Base-by-base conservation (phyloP, 2,888 invertebrate species). In the Drosophila testacea region DNA sequence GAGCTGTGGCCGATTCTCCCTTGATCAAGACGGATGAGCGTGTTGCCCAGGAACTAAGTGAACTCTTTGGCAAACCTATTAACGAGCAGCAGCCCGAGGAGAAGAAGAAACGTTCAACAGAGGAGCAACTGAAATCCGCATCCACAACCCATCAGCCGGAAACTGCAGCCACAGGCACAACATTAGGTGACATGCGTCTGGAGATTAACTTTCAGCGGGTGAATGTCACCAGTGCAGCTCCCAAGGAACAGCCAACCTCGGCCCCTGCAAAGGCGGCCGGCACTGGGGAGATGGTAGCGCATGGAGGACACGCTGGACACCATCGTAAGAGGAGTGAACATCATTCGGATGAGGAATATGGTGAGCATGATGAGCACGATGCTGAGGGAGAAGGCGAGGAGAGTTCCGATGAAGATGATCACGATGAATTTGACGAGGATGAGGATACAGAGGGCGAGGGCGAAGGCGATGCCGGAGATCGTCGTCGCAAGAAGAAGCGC, bases 31-130 rank as follows among this genome's bases (percentile, higher is more conserved):
- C 95, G 1, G 95, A 96, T 88, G 96, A 96, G 2, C 95, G 94
- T 90, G 94, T 96, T 10, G 94, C 95, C 32, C 94, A 95, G 89
- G 96, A 96, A 83, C 91, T 96, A 44, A 95, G 95, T 44, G 94
- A 94, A 88, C 94, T 96, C 68, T 96, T 96, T 88, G 83, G 87
- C 60, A 87, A 81, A 22, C 76, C 87, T 1, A 34, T 50, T 0
- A 71, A 73, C 0, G 55, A 69, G 4, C 69, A 77, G 10, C 92
- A 93, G 48, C 69, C 92, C 39, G 94, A 94, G 22, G 91, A 91
- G 81, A 93, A 93, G 36, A 94, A 94, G 22, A 95, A 95, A 86
- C 92, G 95, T 47, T 92, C 94, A 10, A 86, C 90, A 1, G 88
- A 90, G 61, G 88, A 83, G 22, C 75, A 83, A 55, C 41, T 74